Percentiles rank a stretch among this genome's conserved stretches.
phyloP scores from a whole-genome alignment of 1,140 invertebrate species.

The Lepeophtheirus salmonis region DNA sequence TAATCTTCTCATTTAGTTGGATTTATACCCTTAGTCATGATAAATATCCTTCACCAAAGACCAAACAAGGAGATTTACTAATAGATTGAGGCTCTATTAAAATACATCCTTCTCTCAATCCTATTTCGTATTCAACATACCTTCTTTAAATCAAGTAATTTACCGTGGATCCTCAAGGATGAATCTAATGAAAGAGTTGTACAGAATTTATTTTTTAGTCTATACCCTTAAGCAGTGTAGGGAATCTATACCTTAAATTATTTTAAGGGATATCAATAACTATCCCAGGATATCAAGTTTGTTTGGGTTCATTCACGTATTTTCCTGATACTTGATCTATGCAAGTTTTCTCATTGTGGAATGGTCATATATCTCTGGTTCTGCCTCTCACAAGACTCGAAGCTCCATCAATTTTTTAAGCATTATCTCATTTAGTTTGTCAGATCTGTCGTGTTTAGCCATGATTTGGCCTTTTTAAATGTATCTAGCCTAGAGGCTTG shows the following conservation, averaged over 20 bases:
- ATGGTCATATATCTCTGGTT: not conserved
- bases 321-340: not conserved
- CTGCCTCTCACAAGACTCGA: not conserved
- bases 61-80: not conserved
- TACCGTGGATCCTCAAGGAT: not conserved
- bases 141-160: not conserved
- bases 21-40: not conserved
- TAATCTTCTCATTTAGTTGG: not conserved
- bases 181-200: not conserved
- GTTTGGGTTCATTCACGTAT: not conserved
- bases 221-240: not conserved
- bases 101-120: not conserved
- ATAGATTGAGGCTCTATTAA: not conserved
- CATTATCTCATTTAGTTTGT: not conserved
- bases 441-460: not conserved
- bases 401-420: not conserved
- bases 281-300: not conserved
- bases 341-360: not conserved
- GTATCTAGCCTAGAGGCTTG: not conserved
- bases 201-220: not conserved
- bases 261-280: too few species aligned
- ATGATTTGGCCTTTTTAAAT: not conserved
- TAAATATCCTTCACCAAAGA: too few species aligned
- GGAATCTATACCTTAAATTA: not conserved
- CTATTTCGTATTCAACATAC: not conserved